Conservation (phyloP, 2,113 vertebrate genomes). For the Hydrolagus affinis region DNA sequence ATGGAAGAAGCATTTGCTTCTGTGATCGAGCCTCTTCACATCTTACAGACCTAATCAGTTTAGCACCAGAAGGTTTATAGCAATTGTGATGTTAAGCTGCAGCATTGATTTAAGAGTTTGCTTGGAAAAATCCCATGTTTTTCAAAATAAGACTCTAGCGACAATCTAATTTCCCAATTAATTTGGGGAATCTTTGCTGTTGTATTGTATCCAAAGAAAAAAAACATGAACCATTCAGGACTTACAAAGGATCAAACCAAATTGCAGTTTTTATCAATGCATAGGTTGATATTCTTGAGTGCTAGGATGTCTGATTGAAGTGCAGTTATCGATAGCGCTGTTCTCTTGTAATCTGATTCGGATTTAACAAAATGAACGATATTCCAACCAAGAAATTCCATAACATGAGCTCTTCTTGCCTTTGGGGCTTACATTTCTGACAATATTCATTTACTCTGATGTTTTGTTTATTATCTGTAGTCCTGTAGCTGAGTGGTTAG, state of each 20-base stretch:
- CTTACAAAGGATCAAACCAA: slow-evolving; percentile 1
- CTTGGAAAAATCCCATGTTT: neutral
- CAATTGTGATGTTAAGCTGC: neutral
- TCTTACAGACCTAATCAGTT: neutral
- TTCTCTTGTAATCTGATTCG: neutral
- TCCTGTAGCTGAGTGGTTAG: too few species aligned
- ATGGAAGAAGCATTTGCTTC: neutral
- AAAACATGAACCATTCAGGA: neutral
- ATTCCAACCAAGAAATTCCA: neutral
- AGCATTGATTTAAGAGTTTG: neutral
- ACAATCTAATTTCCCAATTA: neutral
- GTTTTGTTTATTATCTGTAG: neutral
- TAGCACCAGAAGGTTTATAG: too few species aligned
- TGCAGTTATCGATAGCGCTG: neutral
- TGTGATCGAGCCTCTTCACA: neutral
- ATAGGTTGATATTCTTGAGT: too few species aligned
- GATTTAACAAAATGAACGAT: neutral
- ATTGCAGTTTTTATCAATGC: neutral
- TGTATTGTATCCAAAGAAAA: neutral
- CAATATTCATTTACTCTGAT: neutral
- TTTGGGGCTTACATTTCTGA: neutral
- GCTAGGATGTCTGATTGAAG: neutral
- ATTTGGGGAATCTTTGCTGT: neutral
- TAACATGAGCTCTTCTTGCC: neutral
- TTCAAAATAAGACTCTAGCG: neutral